These are phyloP conservation scores for Xiphydria camelus DNA, from an alignment of 2,888 invertebrate genomes.

Conservation along the genomic window DNA sequence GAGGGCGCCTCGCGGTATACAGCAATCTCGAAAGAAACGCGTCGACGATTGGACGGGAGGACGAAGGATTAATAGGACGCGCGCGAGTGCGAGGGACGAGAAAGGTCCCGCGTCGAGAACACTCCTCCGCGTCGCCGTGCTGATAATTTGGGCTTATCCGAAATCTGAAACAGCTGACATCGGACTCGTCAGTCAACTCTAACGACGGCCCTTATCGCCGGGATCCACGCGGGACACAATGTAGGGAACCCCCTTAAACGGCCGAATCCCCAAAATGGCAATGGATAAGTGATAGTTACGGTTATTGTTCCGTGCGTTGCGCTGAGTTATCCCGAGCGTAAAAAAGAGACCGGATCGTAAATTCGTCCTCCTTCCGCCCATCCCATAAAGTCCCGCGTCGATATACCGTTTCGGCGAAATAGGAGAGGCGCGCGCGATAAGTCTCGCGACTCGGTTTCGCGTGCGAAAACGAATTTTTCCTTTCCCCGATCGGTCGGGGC, in stretches of 20 bases:
- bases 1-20: no score
- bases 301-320: not conserved
- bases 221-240: conserved; percentile 6
- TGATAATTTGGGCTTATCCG: conserved; percentile 1
- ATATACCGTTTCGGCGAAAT: no score
- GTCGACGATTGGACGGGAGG: no score
- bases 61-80: no score
- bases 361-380: not conserved
- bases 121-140: not conserved
- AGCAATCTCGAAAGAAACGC: no score
- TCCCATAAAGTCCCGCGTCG: no score
- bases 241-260: conserved; percentile 10
- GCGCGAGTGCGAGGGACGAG: no score
- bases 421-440: no score
- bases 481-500: no score
- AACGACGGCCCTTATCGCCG: conserved; percentile 12
- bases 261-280: conserved; percentile 10
- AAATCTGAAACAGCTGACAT: not conserved
- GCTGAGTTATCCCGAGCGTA: not conserved
- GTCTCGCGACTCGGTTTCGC: no score
- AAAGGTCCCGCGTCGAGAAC: no score
- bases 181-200: conserved; percentile 11
- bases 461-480: no score
- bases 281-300: conserved; percentile 6
- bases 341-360: not conserved